Evolutionary conservation across 1,140 invertebrate species (phyloP), one percentile per base, ranked within the genome.

Genomic region (Hormaphis cornu): DNA sequence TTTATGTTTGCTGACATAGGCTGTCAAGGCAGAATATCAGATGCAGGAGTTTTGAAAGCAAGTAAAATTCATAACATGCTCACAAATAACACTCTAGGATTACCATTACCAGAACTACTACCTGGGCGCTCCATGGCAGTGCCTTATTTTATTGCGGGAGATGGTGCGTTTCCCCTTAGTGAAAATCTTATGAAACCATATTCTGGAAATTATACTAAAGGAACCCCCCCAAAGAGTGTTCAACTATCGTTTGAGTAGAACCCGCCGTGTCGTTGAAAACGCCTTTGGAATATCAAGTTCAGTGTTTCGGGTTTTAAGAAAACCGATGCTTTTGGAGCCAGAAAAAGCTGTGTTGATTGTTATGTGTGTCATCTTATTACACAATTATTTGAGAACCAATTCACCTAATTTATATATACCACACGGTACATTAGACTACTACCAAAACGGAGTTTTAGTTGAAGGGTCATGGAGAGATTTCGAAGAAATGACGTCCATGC

Each of bases 161-260:
- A 83, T 74, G 79, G 79, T 61, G 80, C 80, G 35, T 84, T 83
- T 75, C 73, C 78, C 24, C 58, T 83, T 37, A 73, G 71, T 71
- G 35, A 56, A 71, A 61, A 79, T 69, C 33, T 82, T 22, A 78
- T 82, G 76, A 80, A 80, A 61, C 80, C 80, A 20, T 82, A 77
- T 73, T 73, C 77, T 48, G 77, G 76, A 54, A 75, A 77, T 24
- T 76, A 82, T 71, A 73, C 80, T 42, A 80, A 80, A 50, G 73
- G 75, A 30, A 72, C n/a, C 73, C 40, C 71, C 71, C 69, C 58
- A 78, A 77, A 72, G 75, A 58, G 73, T 77, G 66, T 81, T 77
- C 71, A 80, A 80, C 69, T 76, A 79, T 72, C 66, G 74, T n/a
- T 48, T 79, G 22, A 79, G 75, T 24, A 71, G 76, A 69, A 75